Percentiles rank a stretch among this genome's conserved stretches.
These are phyloP conservation scores for Struthidea cinerea DNA, from an alignment of 2,113 vertebrate species.

Conservation along the genomic window DNA sequence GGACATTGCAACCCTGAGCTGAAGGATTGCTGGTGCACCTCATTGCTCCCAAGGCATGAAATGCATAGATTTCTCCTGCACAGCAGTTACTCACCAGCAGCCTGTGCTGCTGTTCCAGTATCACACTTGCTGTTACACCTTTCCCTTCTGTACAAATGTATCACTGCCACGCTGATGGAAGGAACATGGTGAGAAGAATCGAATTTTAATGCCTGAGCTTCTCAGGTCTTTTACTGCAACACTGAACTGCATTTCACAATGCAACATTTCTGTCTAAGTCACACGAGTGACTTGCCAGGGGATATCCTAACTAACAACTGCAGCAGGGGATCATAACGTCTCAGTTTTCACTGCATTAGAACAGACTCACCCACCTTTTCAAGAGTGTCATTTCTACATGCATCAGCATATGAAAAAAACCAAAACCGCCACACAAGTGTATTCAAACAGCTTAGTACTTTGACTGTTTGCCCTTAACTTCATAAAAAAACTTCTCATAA, in stretches of 20 bases:
- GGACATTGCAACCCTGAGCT: fast-evolving
- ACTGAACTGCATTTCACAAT: neutral
- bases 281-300: neutral
- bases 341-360: neutral
- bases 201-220: neutral
- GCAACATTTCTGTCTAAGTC: neutral
- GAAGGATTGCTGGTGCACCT: neutral
- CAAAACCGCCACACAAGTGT: neutral
- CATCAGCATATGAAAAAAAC: neutral
- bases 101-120: neutral
- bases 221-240: neutral
- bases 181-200: neutral
- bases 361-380: neutral
- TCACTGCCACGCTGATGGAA: neutral
- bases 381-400: neutral
- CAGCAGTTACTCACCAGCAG: neutral
- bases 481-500: neutral
- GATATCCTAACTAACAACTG: neutral
- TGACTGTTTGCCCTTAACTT: neutral
- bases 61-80: neutral
- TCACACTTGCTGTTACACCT: neutral
- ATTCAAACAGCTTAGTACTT: neutral
- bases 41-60: neutral
- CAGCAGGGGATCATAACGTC: neutral
- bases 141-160: neutral